phyloP scores from a whole-genome alignment of 2,888 invertebrate species.

The Melinopterus prodromus region DNA sequence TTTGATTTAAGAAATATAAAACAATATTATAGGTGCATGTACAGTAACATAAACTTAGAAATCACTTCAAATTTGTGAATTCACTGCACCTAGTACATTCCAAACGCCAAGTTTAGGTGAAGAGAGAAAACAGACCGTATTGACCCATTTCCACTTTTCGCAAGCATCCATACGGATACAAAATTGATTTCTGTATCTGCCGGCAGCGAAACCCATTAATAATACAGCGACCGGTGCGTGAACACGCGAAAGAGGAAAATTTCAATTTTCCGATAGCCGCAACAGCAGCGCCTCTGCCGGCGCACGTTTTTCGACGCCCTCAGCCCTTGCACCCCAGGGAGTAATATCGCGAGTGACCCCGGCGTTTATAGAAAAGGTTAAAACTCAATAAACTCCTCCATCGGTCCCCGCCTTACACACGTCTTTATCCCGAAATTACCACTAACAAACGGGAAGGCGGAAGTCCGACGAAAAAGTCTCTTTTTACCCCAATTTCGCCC shows the following conservation, averaged over 20 bases:
- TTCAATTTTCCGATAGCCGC: conserved; percentile 4
- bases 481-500: neutral
- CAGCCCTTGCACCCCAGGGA: conserved; percentile 31
- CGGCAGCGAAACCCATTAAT: neutral
- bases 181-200: neutral
- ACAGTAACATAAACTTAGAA: too few relatives aligned
- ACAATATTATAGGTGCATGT: too few relatives aligned
- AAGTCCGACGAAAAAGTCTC: neutral
- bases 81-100: too few relatives aligned
- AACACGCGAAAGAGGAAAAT: neutral
- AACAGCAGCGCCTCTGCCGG: neutral
- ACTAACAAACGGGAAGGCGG: conserved; percentile 6
- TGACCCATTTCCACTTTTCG: conserved; percentile 4
- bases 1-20: too few relatives aligned
- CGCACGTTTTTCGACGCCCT: neutral
- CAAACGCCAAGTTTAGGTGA: too few relatives aligned
- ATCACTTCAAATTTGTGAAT: too few relatives aligned
- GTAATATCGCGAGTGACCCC: conserved; percentile 41
- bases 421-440: conserved; percentile 29
- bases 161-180: neutral
- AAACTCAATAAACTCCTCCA: conserved; percentile 37
- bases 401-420: conserved; percentile 17
- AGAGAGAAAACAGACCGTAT: neutral
- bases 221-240: neutral
- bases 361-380: conserved; percentile 42